Base-by-base conservation (phyloP, 92 coral and sea anemone species). In the Virgularia gustaviana region DNA sequence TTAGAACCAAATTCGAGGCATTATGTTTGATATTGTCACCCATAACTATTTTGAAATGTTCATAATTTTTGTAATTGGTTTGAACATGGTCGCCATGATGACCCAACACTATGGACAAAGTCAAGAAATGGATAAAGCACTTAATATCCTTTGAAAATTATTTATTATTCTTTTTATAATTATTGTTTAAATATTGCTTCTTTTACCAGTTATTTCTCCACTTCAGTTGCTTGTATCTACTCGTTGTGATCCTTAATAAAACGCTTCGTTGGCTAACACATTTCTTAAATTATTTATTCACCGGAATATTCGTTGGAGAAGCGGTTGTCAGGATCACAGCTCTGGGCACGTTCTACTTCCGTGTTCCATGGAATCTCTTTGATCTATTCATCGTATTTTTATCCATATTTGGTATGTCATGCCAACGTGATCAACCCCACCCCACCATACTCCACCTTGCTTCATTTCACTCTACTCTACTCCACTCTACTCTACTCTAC, bases 21-120 rank as follows among this genome's bases (percentile, higher is more conserved):
- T 61, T 39, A 71, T 91, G 68, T 91, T 78, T 58, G 96, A 91
- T 65, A 37, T 91, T n/a, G 96, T 88, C 2, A 81, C 79, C 73
- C 66, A 64, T 62, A 87, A 89, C 34, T 88, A 81, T 64, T 91
- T 91, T 70, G 97, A 91, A 53, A 73, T 91, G 35, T 81, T 85
- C 37, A 88, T 91, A 30, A 83, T 86, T 75, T 8, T 57, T 36
- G 85, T 91, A 27, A 91, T 91, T 24, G 71, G 86, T 12, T 43
- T 61, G 34, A 91, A 91, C 76, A 91, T 91, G 97, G 65, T 77
- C 63, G 83, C 85, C 32, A 91, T 91, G 97, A 91, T 86, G 96
- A 63, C 82, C 1, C 88, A 91, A 24, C 90, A 91, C 24, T 91
- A 91, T 44, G 88, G 65, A 38, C 97, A 91, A 47, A 70, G 91